Conservation (phyloP, 2,113 vertebrate genomes). For the Dasyornis broadbenti region DNA sequence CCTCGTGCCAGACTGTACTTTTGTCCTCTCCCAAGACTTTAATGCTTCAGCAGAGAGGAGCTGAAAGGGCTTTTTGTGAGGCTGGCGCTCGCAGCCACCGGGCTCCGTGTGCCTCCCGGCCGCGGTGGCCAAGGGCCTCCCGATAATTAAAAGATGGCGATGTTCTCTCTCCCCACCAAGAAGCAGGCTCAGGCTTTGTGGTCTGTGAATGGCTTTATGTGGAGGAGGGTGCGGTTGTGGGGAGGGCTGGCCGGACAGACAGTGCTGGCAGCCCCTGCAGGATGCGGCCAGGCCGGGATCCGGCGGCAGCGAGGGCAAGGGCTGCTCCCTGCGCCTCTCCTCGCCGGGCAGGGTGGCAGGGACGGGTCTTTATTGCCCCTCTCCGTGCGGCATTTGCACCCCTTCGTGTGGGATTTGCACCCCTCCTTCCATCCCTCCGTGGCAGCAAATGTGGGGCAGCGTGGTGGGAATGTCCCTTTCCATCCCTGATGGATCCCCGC, state of each 20-base stretch:
- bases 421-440: not conserved
- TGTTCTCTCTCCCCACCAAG: conserved; percentile 23
- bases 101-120: not conserved
- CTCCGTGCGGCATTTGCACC: fast-evolving
- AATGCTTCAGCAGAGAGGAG: not conserved
- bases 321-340: not conserved
- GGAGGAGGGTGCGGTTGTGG: conserved; percentile 41
- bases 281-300: not conserved
- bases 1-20: not conserved
- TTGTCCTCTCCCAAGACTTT: not conserved
- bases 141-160: conserved; percentile 47
- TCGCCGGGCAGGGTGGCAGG: fast-evolving
- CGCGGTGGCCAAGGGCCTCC: not conserved
- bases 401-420: fast-evolving
- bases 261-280: not conserved
- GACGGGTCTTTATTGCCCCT: fast-evolving
- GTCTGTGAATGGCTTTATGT: conserved; percentile 13
- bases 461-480: fast-evolving
- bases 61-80: conserved; percentile 34
- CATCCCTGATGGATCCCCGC: too few species aligned
- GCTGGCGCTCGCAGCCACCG: not conserved
- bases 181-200: conserved; percentile 26
- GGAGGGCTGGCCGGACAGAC: not conserved
- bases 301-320: not conserved
- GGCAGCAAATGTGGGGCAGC: not conserved